Evolutionary conservation across 2,797 vertebrate genomes (phyloP).

Genomic region (Cichlasoma orientale): DNA sequence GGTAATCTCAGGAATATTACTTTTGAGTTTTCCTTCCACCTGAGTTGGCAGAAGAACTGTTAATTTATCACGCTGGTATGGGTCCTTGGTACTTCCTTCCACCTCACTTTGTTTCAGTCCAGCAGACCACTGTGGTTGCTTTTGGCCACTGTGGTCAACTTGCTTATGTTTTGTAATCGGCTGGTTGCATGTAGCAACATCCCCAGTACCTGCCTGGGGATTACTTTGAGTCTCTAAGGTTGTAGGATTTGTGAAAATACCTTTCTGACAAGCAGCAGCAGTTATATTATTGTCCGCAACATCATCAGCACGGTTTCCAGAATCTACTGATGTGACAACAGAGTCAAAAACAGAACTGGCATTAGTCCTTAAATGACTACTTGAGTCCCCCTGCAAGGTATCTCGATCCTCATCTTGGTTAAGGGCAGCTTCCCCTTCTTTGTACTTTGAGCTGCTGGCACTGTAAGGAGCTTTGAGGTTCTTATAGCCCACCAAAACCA

Average conservation of each 20-base stretch:
- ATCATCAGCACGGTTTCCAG: constrained; percentile 66
- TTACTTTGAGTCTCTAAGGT: constrained; percentile 77
- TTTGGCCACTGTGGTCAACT: constrained; percentile 66
- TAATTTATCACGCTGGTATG: constrained; percentile 84
- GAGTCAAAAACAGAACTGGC: constrained; percentile 77
- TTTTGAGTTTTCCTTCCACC: constrained; percentile 43
- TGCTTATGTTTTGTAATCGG: constrained; percentile 68
- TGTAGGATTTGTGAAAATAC: constrained; percentile 76
- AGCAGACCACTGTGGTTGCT: constrained; percentile 64
- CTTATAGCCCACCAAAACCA: constrained; percentile 95
- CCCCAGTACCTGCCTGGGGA: constrained; percentile 86
- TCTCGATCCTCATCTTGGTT: constrained; percentile 83
- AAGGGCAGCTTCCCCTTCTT: constrained; percentile 79
- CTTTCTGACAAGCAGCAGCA: constrained; percentile 71
- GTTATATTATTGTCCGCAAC: constrained; percentile 68
- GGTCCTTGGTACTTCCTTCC: constrained; percentile 84
- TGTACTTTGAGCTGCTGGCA: constrained; percentile 82
- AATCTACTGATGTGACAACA: constrained; percentile 72
- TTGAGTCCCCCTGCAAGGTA: constrained; percentile 66
- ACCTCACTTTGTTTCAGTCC: constrained; percentile 84
- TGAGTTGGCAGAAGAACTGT: constrained; percentile 78
- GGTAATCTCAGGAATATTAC: constrained; percentile 64
- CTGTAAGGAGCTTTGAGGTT: constrained; percentile 88
- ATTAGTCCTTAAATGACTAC: constrained; percentile 80
- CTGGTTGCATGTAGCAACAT: constrained; percentile 69